Evolutionary conservation across 2,888 invertebrate species (phyloP), one percentile per base, ranked within the genome.

Genomic region (Tryphoninae sp.): DNA sequence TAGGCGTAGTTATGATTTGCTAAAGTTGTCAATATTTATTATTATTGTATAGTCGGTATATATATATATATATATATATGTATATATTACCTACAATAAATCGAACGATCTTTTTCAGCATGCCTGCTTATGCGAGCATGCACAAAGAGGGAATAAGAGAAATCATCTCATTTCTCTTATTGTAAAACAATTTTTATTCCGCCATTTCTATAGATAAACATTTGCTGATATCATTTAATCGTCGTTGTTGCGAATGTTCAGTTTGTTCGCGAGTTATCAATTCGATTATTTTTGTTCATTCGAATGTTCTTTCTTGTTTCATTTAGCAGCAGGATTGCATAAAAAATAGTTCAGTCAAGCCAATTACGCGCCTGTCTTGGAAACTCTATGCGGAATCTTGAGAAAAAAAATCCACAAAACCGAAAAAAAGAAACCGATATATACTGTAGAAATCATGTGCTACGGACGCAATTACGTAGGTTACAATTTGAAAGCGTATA

Each of bases 161-260:
- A 65, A 42, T 53, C 49, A 68, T 68, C 59, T 62, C 23, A 64
- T 55, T 49, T 77, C 77, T 61, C 73, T 81, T 78, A 82, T 80
- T 86, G 86, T 86, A 89, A 89, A 90, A 89, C 87, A 85, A 87
- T 16, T 19, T 87, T 89, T 87, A 87, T 87, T 85, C 86, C 84
- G 86, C 84, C 83, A 82, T 83, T 73, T 85, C 84, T 87, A 85
- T 88, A 86, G 86, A 88, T 84, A 83, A 85, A 84, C 81, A 86
- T 83, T 83, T 83, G 82, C 68, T 76, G 80, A 82, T 84, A 84
- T 68, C 72, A 61, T 81, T 73, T 68, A 69, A 62, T 78, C 61
- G 67, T 59, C 65, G 53, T n/a, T 53, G 33, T 65, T 19, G 49
- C 68, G 58, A 69, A 68, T 61, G 51, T 23, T 68, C 33, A n/a